These are phyloP conservation scores for Agrotis puta DNA, from an alignment of 2,888 invertebrate genomes.

Conservation along the genomic window DNA sequence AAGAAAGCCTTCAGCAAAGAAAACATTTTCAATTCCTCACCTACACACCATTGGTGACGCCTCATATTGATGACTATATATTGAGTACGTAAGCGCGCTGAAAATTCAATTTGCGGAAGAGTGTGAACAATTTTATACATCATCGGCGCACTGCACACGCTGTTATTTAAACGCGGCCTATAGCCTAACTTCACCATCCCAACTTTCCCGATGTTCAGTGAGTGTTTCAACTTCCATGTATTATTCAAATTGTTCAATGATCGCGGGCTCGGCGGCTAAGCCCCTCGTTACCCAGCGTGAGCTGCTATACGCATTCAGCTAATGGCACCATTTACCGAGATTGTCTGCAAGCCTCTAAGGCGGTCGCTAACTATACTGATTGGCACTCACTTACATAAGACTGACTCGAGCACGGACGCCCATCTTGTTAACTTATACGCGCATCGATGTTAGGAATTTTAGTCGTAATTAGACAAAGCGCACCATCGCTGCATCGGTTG, in stretches of 20 bases:
- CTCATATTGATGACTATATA: not conserved
- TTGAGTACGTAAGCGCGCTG: not conserved
- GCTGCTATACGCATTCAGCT: slow-evolving; percentile 77
- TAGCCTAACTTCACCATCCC: slow-evolving; percentile 31
- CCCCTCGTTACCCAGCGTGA: slow-evolving; percentile 73
- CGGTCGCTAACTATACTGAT: slow-evolving; percentile 72
- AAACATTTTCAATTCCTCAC: no score
- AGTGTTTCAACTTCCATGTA: slow-evolving; percentile 78
- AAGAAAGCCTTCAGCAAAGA: not conserved
- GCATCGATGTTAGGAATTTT: slow-evolving; percentile 10
- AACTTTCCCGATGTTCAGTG: slow-evolving; percentile 61
- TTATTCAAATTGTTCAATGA: slow-evolving; percentile 86
- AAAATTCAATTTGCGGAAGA: slow-evolving; percentile 33
- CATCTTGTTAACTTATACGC: slow-evolving; percentile 37
- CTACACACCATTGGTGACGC: not conserved
- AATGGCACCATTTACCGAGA: slow-evolving; percentile 84
- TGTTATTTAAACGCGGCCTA: slow-evolving; percentile 32
- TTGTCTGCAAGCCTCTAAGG: slow-evolving; percentile 74
- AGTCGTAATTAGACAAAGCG: slow-evolving; percentile 1
- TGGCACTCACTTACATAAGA: slow-evolving; percentile 67
- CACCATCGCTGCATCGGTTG: not conserved
- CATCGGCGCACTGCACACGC: slow-evolving; percentile 9
- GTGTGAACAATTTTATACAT: slow-evolving; percentile 38
- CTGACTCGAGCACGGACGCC: slow-evolving; percentile 34
- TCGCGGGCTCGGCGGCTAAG: slow-evolving; percentile 70